A percentile compares a stretch with the other conserved stretches of the same genome.
Conservation (phyloP, 1,140 invertebrate species). For the Penaeus chinensis region DNA sequence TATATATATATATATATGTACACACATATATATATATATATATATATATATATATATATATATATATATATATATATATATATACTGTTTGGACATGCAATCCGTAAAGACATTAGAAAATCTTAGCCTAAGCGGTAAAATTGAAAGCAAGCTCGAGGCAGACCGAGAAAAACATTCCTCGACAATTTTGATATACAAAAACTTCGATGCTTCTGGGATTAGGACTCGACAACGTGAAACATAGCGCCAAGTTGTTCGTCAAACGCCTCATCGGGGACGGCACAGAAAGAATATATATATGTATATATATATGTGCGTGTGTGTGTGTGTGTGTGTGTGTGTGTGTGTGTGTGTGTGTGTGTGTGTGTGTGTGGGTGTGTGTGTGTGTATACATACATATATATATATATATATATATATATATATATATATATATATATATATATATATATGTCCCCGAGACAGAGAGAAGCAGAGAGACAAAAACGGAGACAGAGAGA, state of each 20-base stretch:
- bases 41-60: background rate
- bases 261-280: too few relatives aligned
- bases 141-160: too few relatives aligned
- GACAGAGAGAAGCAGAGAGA: background rate
- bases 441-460: background rate
- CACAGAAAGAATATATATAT: background rate
- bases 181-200: too few relatives aligned
- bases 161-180: too few relatives aligned
- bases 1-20: constrained; percentile 7
- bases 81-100: too few relatives aligned
- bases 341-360: background rate
- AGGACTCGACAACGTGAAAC: too few relatives aligned
- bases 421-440: constrained; percentile 4
- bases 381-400: background rate
- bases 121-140: too few relatives aligned
- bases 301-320: background rate
- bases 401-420: background rate
- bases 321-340: background rate
- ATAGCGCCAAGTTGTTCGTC: too few relatives aligned
- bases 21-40: background rate
- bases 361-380: background rate
- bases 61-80: constrained; percentile 5
- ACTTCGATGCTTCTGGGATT: too few relatives aligned
- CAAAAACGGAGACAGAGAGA: constrained; percentile 5
- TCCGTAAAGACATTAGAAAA: too few relatives aligned